Percentiles rank a stretch among this genome's conserved stretches.
Evolutionary conservation across 2,113 vertebrate genomes (phyloP).

Genomic region (Eira barbara): DNA sequence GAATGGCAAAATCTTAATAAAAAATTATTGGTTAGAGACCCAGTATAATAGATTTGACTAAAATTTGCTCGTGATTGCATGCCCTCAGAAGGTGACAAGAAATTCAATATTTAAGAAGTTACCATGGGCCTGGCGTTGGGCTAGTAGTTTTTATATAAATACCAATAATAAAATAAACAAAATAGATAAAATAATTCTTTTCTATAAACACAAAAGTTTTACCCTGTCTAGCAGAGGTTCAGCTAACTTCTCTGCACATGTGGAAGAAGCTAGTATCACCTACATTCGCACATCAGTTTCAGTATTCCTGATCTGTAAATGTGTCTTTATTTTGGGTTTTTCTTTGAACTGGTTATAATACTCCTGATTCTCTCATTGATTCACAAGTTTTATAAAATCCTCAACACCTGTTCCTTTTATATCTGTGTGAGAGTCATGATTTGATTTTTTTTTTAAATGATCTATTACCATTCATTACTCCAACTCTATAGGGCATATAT

Average conservation of each 20-base stretch:
- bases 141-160: not conserved
- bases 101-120: not conserved
- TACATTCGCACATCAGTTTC: not conserved
- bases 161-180: not conserved
- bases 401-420: not conserved
- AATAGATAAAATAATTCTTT: not conserved
- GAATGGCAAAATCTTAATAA: not conserved
- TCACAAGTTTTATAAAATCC: not conserved
- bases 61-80: not conserved
- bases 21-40: not conserved
- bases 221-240: not conserved
- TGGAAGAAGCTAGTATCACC: not conserved
- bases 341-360: not conserved
- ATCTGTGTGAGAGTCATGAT: not conserved
- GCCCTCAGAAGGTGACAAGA: not conserved
- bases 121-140: accelerated
- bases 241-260: not conserved
- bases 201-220: not conserved
- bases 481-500: not conserved
- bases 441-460: not conserved
- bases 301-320: not conserved
- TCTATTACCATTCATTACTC: not conserved
- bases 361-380: not conserved
- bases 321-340: not conserved
- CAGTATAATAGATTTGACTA: not conserved